A percentile compares a stretch with the other conserved stretches of the same genome.
These are phyloP conservation scores for Temnothorax curvispinosus DNA, from an alignment of 1,140 invertebrate species.

Conservation along the genomic window DNA sequence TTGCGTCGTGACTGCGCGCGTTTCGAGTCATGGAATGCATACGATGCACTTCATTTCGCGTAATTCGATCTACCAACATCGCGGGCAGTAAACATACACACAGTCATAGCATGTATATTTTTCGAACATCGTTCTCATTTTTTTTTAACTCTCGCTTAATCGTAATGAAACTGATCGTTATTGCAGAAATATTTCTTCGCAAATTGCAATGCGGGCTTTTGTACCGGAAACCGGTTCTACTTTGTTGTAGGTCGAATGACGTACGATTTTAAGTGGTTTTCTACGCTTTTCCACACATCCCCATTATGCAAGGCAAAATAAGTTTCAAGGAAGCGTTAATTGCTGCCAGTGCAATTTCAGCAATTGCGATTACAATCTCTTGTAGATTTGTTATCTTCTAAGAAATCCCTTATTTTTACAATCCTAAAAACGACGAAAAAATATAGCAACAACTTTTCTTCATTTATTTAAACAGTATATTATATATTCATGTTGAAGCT, in stretches of 20 bases:
- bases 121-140: background rate
- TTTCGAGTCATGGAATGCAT: background rate
- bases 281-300: background rate
- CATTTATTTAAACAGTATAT: background rate
- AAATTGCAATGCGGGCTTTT: background rate
- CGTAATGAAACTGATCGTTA: background rate
- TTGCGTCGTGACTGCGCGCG: background rate
- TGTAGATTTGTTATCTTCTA: constrained; percentile 15
- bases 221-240: background rate
- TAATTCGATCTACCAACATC: constrained; percentile 9
- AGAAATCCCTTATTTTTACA: background rate
- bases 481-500: background rate
- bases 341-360: constrained; percentile 1
- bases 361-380: background rate
- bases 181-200: background rate
- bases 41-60: constrained; percentile 2
- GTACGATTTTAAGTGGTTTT: background rate
- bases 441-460: constrained; percentile 1
- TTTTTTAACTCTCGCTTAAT: background rate
- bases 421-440: background rate
- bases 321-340: constrained; percentile 30
- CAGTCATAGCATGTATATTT: background rate
- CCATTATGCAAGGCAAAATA: background rate
- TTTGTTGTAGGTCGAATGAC: background rate
- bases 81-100: no score